Evolutionary conservation across 1,140 invertebrate species (phyloP), one percentile per base, ranked within the genome.

Genomic region (Papilio dardanus): DNA sequence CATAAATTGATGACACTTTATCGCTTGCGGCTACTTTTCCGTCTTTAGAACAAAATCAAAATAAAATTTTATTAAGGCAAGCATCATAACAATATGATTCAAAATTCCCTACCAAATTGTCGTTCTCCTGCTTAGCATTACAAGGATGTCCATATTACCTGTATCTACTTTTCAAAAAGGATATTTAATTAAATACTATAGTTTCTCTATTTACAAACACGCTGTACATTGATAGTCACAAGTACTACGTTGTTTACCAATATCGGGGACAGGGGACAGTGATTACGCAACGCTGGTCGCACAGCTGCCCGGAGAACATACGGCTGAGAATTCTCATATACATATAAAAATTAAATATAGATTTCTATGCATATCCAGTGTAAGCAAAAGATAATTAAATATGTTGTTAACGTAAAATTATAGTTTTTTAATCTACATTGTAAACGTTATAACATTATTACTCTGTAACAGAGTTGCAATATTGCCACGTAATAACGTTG

Each of bases 161-260:
- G n/a, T n/a, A n/a, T n/a, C n/a, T 62, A 12, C 54, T 2, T 21
- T 24, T 14, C 24, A 16, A 28, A 21, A 28, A 28, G 10, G 7
- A 62, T 58, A 24, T 4, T 12, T 54, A 0, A 54, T 58, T 50
- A 10, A 8, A 21, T 19, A 54, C 19, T 24, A 54, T 0, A 28
- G n/a, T 28, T 28, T 14, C 3, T 28, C 1, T 30, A 62, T 62
- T 62, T 62, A 62, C 21, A 14, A 62, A 62, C 24, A 28, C 54
- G 54, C 54, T 62, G 54, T 62, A 62, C 54, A 62, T 16, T 62
- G 54, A 24, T 14, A 62, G 24, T 62, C 54, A 62, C 54, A 62
- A 62, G 54, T 62, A 62, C 21, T 30, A 62, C 54, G 24, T 62
- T 62, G 54, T 62, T 62, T 62, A 62, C 54, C 54, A 30, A 62